phyloP scores from a whole-genome alignment of 2,888 invertebrate species.

The Ormia ochracea region DNA sequence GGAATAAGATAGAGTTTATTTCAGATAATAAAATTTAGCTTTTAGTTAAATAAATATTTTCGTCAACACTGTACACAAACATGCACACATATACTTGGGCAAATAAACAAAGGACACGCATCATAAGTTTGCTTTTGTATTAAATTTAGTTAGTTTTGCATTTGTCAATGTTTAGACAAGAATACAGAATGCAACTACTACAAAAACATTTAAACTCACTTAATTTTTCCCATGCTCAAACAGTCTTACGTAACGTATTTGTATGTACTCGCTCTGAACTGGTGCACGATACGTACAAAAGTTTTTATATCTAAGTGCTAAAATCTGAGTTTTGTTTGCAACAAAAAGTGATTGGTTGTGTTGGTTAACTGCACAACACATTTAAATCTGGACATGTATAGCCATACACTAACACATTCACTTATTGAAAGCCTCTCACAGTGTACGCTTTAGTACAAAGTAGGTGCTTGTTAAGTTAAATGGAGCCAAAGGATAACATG shows the following conservation, averaged over 20 bases:
- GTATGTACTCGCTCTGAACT: neutral
- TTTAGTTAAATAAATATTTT: neutral
- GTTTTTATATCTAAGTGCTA: neutral
- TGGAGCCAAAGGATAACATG: slow-evolving; percentile 63
- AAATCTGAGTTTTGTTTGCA: neutral
- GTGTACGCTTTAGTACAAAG: slow-evolving; percentile 38
- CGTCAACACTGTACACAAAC: neutral
- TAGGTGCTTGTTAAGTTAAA: slow-evolving; percentile 61
- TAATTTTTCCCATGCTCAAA: neutral
- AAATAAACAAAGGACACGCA: slow-evolving; percentile 47
- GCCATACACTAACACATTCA: neutral
- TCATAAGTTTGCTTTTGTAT: slow-evolving; percentile 56
- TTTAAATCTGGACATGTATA: neutral
- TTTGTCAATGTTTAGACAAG: slow-evolving; percentile 59
- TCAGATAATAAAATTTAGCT: neutral
- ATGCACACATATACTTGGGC: neutral
- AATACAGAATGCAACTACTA: slow-evolving; percentile 37
- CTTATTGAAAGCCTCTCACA: slow-evolving; percentile 11
- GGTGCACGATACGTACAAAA: neutral
- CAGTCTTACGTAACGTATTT: neutral
- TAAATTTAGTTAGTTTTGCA: slow-evolving; percentile 60
- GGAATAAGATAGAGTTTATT: no score
- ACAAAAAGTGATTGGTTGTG: slow-evolving; percentile 48
- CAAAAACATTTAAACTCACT: slow-evolving; percentile 15
- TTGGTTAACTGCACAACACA: slow-evolving; percentile 35